Base-by-base conservation (phyloP, 2,113 vertebrate species). In the Urocolius indicus region DNA sequence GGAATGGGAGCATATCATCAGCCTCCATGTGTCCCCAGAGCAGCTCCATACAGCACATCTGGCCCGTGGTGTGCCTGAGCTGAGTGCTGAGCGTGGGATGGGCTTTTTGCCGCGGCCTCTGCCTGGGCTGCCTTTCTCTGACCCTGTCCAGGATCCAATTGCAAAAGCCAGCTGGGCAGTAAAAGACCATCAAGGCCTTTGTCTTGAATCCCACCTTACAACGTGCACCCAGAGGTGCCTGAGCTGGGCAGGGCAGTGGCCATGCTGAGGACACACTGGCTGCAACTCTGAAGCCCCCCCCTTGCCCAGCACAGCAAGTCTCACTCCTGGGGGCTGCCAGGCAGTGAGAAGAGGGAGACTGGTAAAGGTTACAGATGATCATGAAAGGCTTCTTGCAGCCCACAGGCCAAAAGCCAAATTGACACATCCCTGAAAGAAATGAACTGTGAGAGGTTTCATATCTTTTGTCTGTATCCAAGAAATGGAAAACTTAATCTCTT, bases 241-340 rank as follows among this genome's bases (percentile, higher is more conserved):
- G 0, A 3, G 43, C 43, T 32, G 63, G 72, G 59, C 85, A 13
- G 20, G 67, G 19, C 49, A 5, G 0, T 0, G 5, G 30, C 45
- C 78, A 57, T 67, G 54, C 84, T 34, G 69, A 57, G 62, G 65
- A 78, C 45, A 57, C 0, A 0, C 49, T 0, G 2, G n/a, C 66
- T 79, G 67, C 79, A 2, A 4, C 54, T 82, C 77, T 62, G 78
- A 49, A 63, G 51, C 55, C 69, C 26, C 13, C 59, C 58, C 13
- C 59, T 54, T 52, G 54, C 38, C 21, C 0, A 0, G 10, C 0
- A 0, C 3, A 15, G n/a, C 71, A 59, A 52, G 27, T 68, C 74
- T 58, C 81, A 4, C 26, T 49, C 58, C 32, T 46, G 24, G 34
- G 78, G 71, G 26, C 78, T 79, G 41, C 81, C 75, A 63, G 71